Base-by-base conservation (phyloP, 2,888 invertebrate genomes). In the Tachina fera region DNA sequence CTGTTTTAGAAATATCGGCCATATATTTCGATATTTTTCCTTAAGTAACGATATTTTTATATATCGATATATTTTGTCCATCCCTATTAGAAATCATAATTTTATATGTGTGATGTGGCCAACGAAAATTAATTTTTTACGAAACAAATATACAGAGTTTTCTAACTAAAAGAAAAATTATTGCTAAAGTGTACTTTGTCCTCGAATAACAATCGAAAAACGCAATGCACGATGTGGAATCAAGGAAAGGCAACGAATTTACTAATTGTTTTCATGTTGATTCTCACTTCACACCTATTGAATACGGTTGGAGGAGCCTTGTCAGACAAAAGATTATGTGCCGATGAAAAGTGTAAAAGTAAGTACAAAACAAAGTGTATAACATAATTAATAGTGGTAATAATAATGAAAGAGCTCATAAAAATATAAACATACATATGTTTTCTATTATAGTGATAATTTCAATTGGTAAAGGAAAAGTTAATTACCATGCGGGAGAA, bases 271-370 rank as follows among this genome's bases (percentile, higher is more conserved):
- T 56, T 83, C 45, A 58, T 71, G 51, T 81, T 74, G 31, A 51
- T 85, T 39, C 75, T 83, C 41, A 56, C 61, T 41, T 43, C 70
- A 71, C 87, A 84, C 63, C 88, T 89, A 88, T 89, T 94, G 90
- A 92, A 93, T 51, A 41, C 72, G 22, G 61, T 72, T 63, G 61
- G 53, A 58, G 79, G 58, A 61, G 79, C 67, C 92, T 93, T 95
- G 89, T 95, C 96, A 77, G 95, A 96, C 91, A 95, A 95, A 92
- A 94, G 96, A 90, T 93, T 94, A 90, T 97, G 97, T 94, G 95
- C 93, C 88, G 95, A 96, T 93, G 92, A 94, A 91, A 92, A 95
- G 91, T 97, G 97, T 92, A 94, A 94, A 92, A 94, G 97, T 97
- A 93, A 92, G 91, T 91, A 90, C 60, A 16, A 39, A 0, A n/a